These are phyloP conservation scores for Chromoteleia sp. DNA, from an alignment of 2,888 invertebrate species.

Conservation along the genomic window DNA sequence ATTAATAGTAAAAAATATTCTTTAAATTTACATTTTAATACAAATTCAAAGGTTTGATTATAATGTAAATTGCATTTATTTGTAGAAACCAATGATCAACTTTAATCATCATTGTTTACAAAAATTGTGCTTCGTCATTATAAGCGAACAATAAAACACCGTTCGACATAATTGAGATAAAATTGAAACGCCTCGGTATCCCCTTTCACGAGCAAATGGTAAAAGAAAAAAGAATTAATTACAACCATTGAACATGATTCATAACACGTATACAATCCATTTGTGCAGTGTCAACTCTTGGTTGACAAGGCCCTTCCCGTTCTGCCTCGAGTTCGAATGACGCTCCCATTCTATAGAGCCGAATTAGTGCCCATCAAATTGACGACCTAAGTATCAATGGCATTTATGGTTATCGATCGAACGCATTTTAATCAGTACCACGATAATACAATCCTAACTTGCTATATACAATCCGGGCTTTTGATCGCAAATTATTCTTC, in stretches of 20 bases:
- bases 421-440: slow-evolving; percentile 51
- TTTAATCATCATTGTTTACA: not conserved
- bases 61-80: too few species aligned
- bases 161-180: not conserved
- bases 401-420: slow-evolving; percentile 71
- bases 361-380: slow-evolving; percentile 76
- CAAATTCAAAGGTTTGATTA: too few species aligned
- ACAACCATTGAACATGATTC: slow-evolving; percentile 35
- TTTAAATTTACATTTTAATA: too few species aligned
- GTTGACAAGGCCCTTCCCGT: slow-evolving; percentile 81
- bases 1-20: too few species aligned
- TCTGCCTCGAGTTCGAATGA: slow-evolving; percentile 68
- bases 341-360: slow-evolving; percentile 77
- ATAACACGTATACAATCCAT: slow-evolving; percentile 37
- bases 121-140: not conserved
- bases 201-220: not conserved
- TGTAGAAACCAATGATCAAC: not conserved
- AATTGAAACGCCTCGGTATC: not conserved
- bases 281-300: slow-evolving; percentile 78
- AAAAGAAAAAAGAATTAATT: slow-evolving; percentile 37
- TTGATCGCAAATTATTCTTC: slow-evolving; percentile 37
- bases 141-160: not conserved
- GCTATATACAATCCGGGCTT: slow-evolving; percentile 22
- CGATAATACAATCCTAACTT: slow-evolving; percentile 44
- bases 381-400: slow-evolving; percentile 69